These are phyloP conservation scores for Gymnocephalus cernua DNA, from an alignment of 2,113 vertebrate species.

Conservation along the genomic window DNA sequence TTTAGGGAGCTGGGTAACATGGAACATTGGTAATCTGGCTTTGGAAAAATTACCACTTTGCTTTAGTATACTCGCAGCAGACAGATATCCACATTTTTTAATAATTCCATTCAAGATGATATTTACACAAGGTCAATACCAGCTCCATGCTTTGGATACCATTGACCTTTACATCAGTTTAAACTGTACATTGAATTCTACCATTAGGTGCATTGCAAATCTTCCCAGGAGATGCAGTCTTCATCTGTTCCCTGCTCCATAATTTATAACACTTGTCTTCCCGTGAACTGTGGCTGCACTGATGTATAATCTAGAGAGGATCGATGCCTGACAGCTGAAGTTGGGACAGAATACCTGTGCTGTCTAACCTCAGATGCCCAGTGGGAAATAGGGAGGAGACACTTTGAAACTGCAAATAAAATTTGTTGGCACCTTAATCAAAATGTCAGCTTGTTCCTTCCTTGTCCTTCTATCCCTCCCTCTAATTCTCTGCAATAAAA, in stretches of 20 bases:
- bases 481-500: slow-evolving; percentile 31
- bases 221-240: slow-evolving; percentile 60
- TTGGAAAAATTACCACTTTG: slow-evolving; percentile 6
- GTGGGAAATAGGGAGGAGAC: slow-evolving; percentile 66
- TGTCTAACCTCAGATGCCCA: slow-evolving; percentile 59
- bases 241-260: slow-evolving; percentile 66
- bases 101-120: slow-evolving; percentile 61
- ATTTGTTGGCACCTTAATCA: slow-evolving; percentile 74
- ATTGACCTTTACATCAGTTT: slow-evolving; percentile 71
- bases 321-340: slow-evolving; percentile 70
- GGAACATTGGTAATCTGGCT: slow-evolving; percentile 15
- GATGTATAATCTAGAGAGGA: slow-evolving; percentile 74
- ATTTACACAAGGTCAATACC: slow-evolving; percentile 68
- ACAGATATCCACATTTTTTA: slow-evolving; percentile 39
- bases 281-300: slow-evolving; percentile 49
- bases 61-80: not conserved
- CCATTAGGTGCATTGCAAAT: slow-evolving; percentile 53
- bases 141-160: slow-evolving; percentile 32
- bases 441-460: slow-evolving; percentile 63
- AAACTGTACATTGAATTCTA: slow-evolving; percentile 62
- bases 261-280: slow-evolving; percentile 74
- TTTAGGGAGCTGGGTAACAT: slow-evolving; percentile 12
- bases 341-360: slow-evolving; percentile 62
- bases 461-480: not conserved
- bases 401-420: slow-evolving; percentile 69